A percentile compares a stretch with the other conserved stretches of the same genome.
phyloP scores from a whole-genome alignment of 2,888 invertebrate genomes.

The Lasioglossum malachurum region DNA sequence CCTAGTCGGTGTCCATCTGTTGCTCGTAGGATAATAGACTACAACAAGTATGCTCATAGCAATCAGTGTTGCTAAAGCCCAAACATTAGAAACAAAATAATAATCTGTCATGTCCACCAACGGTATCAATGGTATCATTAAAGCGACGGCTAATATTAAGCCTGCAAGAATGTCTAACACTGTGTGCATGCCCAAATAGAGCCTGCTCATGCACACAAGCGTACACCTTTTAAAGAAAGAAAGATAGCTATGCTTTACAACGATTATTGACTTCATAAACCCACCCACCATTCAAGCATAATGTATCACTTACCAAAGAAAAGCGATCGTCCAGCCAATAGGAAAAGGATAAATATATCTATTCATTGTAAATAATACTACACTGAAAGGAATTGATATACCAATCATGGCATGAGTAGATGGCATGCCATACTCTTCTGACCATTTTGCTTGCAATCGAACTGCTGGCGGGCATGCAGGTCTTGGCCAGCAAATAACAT shows the following conservation, averaged over 20 bases:
- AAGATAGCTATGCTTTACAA: constrained; percentile 28
- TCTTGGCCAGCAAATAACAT: constrained; percentile 94
- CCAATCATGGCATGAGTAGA: constrained; percentile 98
- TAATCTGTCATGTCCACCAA: constrained; percentile 91
- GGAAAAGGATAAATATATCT: constrained; percentile 91
- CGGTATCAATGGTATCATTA: constrained; percentile 91
- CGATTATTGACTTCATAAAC: constrained; percentile 23
- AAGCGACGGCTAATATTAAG: constrained; percentile 88
- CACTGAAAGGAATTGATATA: constrained; percentile 94
- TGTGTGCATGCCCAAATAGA: constrained; percentile 97
- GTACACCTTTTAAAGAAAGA: constrained; percentile 86
- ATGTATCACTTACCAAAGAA: constrained; percentile 86
- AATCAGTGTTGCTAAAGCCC: constrained; percentile 89
- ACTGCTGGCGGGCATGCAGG: constrained; percentile 93
- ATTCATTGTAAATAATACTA: constrained; percentile 92
- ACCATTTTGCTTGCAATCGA: constrained; percentile 94
- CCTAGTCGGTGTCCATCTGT: constrained; percentile 96
- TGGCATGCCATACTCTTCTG: constrained; percentile 97
- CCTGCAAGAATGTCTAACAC: constrained; percentile 95
- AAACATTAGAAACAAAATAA: constrained; percentile 89
- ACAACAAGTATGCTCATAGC: constrained; percentile 89
- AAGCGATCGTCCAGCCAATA: constrained; percentile 87
- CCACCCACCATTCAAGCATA: background rate
- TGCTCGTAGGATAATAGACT: constrained; percentile 92
- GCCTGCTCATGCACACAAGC: constrained; percentile 92